phyloP scores from a whole-genome alignment of 2,113 vertebrate genomes.

The Butorides virescens region DNA sequence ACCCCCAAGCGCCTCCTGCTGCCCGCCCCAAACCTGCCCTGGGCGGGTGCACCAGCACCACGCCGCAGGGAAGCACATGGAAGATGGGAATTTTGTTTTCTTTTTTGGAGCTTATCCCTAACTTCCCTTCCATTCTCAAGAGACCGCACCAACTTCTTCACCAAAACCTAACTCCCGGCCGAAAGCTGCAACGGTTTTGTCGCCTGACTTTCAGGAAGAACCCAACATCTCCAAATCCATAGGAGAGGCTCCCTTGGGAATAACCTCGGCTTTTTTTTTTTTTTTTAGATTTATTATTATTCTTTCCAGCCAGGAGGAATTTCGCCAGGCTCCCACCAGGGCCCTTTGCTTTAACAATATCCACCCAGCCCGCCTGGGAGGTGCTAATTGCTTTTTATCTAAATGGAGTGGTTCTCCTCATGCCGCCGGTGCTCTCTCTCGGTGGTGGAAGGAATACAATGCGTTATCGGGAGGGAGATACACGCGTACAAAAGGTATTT shows the following conservation, averaged over 20 bases:
- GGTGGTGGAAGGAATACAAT: slow-evolving; percentile 45
- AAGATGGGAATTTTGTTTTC: neutral
- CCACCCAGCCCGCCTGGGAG: neutral
- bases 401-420: slow-evolving; percentile 11
- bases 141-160: neutral
- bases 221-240: neutral
- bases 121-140: neutral
- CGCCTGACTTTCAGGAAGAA: neutral
- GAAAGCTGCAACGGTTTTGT: neutral
- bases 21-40: no score
- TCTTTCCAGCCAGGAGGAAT: neutral
- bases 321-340: neutral
- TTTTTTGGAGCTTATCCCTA: neutral
- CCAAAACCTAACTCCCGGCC: neutral
- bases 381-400: slow-evolving; percentile 57
- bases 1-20: no score
- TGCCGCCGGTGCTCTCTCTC: neutral
- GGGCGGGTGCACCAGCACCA: no score
- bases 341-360: slow-evolving; percentile 19
- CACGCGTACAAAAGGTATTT: slow-evolving; percentile 42
- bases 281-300: neutral
- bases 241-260: neutral
- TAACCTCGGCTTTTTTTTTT: neutral
- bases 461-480: neutral
- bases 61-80: fast-evolving